A percentile compares a stretch with the other conserved stretches of the same genome.
phyloP scores from a whole-genome alignment of 1,140 invertebrate species.

The Orius laevigatus region DNA sequence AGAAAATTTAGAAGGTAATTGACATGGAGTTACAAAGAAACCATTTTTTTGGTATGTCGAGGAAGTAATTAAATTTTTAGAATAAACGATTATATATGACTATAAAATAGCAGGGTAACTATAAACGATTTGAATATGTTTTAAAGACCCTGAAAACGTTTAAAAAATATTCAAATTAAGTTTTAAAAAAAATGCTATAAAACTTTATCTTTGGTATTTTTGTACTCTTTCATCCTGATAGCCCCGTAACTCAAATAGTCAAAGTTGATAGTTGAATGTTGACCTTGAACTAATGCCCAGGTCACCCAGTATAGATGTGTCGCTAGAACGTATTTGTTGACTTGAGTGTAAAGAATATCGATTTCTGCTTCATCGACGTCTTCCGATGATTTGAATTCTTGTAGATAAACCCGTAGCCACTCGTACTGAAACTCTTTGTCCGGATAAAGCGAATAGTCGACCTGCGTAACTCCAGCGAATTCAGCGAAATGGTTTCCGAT shows the following conservation, averaged over 20 bases:
- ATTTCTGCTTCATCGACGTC: conserved; percentile 37
- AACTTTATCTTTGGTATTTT: no score
- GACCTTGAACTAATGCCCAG: conserved; percentile 82
- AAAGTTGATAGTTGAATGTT: conserved; percentile 83
- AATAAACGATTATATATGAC: no score
- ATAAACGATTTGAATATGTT: no score
- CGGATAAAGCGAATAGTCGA: conserved; percentile 67
- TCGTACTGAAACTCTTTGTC: conserved; percentile 54
- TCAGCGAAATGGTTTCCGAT: conserved; percentile 97
- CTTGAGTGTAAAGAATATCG: conserved; percentile 53
- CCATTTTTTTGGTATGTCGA: no score
- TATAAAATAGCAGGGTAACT: no score
- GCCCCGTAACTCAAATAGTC: conserved; percentile 37
- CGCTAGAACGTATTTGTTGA: conserved; percentile 62
- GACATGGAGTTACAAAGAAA: no score
- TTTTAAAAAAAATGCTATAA: no score
- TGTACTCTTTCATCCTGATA: no score
- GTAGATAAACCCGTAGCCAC: conserved; percentile 68
- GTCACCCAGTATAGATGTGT: conserved; percentile 84
- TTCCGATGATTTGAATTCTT: conserved; percentile 34
- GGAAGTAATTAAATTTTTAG: no score
- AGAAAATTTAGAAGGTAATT: no score
- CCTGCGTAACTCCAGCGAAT: conserved; percentile 68
- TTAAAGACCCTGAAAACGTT: no score
- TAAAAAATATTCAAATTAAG: no score